Percentiles rank a stretch among this genome's conserved stretches.
phyloP scores from a whole-genome alignment of 1,140 invertebrate genomes.

The Lamellibrachia luymesi region DNA sequence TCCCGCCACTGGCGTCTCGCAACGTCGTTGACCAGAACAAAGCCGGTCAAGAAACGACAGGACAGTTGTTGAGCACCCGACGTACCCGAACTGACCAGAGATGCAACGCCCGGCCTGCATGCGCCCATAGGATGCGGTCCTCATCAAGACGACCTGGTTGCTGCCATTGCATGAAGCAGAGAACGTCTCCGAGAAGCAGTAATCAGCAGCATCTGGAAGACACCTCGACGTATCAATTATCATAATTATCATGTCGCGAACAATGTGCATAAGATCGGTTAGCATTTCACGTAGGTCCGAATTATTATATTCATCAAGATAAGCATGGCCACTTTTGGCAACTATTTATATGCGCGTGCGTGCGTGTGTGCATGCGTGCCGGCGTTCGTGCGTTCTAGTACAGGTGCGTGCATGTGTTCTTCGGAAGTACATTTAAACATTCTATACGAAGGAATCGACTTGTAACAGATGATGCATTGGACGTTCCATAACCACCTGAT shows the following conservation, averaged over 20 bases:
- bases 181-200: background rate
- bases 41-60: conserved; percentile 14
- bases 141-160: background rate
- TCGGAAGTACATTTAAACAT: no score
- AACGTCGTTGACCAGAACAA: conserved; percentile 22
- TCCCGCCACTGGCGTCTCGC: conserved; percentile 17
- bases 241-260: background rate
- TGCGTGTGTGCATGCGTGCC: background rate
- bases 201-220: background rate
- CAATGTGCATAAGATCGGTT: background rate
- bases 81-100: conserved; percentile 23
- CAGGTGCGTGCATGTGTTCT: background rate
- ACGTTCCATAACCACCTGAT: no score
- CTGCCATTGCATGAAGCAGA: background rate
- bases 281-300: background rate
- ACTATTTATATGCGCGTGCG: background rate
- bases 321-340: background rate
- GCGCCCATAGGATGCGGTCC: conserved; percentile 21
- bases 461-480: no score
- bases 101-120: conserved; percentile 27
- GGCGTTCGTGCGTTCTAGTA: background rate
- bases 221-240: background rate
- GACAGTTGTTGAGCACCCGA: conserved; percentile 26
- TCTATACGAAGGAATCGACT: no score
- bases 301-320: background rate